Conservation (phyloP, 2,888 invertebrate species). For the Anagyrus pseudococci region DNA sequence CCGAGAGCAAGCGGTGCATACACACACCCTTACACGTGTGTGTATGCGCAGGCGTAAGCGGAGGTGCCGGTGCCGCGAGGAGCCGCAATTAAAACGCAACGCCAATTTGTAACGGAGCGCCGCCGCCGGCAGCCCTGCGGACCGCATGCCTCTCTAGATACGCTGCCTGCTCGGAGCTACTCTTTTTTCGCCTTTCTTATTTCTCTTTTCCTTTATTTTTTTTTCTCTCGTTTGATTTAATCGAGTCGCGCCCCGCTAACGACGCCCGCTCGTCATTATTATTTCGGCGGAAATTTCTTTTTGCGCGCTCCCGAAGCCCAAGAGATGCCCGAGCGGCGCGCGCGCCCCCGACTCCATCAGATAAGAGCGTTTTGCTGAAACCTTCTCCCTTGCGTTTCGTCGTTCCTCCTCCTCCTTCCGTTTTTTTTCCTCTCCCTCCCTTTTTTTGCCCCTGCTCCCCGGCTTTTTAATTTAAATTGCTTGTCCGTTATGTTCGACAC, state of each 20-base stretch:
- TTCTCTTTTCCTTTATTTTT: conserved; percentile 1
- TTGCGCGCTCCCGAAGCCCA: too few relatives aligned
- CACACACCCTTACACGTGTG: too few relatives aligned
- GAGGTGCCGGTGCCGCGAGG: background rate
- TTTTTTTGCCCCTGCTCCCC: conserved; percentile 1
- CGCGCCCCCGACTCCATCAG: too few relatives aligned
- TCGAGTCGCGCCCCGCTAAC: too few relatives aligned
- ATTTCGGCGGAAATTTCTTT: too few relatives aligned
- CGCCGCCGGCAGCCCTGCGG: background rate
- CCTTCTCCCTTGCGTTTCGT: too few relatives aligned
- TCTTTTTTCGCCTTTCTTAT: background rate
- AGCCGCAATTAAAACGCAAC: conserved; percentile 30
- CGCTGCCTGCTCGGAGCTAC: conserved; percentile 33
- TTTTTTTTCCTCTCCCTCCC: background rate
- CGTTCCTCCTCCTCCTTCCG: background rate
- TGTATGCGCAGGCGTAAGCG: background rate
- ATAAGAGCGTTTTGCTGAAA: too few relatives aligned
- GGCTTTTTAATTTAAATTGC: conserved; percentile 26
- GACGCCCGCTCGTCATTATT: too few relatives aligned
- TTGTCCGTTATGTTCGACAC: conserved; percentile 15
- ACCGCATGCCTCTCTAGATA: conserved; percentile 17
- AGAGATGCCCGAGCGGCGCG: too few relatives aligned
- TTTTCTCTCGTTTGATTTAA: too few relatives aligned
- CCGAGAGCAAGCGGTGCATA: background rate
- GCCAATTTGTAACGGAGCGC: conserved; percentile 33